Evolutionary conservation across 2,888 invertebrate species (phyloP).

Genomic region (Mesoligia furuncula): DNA sequence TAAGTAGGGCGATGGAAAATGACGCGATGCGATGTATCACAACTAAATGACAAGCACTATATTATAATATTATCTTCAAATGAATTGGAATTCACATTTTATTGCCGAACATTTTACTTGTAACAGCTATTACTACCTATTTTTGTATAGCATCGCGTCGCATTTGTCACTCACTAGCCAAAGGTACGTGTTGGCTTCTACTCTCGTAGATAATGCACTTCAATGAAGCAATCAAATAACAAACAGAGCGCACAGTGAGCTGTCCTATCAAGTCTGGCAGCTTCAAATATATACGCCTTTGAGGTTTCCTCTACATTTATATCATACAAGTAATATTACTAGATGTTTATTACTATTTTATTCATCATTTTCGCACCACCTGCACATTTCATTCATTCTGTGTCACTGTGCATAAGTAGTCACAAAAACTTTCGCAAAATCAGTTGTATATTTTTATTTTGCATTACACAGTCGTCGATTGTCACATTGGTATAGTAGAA

Average conservation of each 20-base stretch:
- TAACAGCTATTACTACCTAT: neutral
- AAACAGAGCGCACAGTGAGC: neutral
- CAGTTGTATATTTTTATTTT: neutral
- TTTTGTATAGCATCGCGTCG: neutral
- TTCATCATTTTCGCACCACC: neutral
- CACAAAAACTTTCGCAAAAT: neutral
- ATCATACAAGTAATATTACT: neutral
- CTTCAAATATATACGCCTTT: neutral
- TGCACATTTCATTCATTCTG: neutral
- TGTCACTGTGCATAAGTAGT: neutral
- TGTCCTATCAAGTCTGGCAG: neutral
- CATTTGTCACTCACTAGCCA: neutral
- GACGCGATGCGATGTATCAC: neutral
- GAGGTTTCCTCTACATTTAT: neutral
- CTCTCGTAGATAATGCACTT: neutral
- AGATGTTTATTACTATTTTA: neutral
- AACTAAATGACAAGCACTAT: neutral
- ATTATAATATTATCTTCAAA: neutral
- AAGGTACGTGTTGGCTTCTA: neutral
- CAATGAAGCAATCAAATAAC: neutral
- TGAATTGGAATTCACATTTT: neutral
- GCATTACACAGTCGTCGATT: constrained; percentile 2
- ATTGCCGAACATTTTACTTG: neutral
- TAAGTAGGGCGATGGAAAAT: neutral
- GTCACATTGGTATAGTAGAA: neutral